Evolutionary conservation across 2,113 vertebrate genomes (phyloP), one percentile per base, ranked within the genome.

Genomic region (Brienomyrus longianalis): DNA sequence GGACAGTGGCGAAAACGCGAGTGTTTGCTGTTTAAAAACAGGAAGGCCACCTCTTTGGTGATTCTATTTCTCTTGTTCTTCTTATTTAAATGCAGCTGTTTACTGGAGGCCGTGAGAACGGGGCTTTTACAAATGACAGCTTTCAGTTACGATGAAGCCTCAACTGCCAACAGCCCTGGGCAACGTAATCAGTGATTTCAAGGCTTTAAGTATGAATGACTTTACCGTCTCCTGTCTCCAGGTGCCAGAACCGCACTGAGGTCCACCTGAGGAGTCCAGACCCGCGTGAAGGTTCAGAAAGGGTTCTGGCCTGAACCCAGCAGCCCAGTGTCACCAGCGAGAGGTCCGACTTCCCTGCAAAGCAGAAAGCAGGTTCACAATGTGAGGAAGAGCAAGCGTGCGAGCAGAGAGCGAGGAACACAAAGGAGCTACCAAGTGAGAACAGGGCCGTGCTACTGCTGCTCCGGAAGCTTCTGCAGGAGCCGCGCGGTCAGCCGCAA

Each of bases 401-500:
- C 70, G 54, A 27, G 8, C 35, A 23, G 62, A 84, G 54, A 51
- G 85, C 1, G 74, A 80, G 74, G 70, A 45, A 87, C 86, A 45
- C 91, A 90, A 31, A 70, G n/a, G 62, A 92, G 92, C 52, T 90
- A 92, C 90, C 80, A 88, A 27, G 0, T 39, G 88, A 35, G 74
- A 19, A 87, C n/a, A 90, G 56, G 88, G 90, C 83, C 89, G 92
- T 87, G 62, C 0, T 89, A 83, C 92, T 94, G 62, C 93, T 89
- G 92, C 94, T 91, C 91, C 88, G 89, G 88, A 89, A 94, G 90
- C 91, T 83, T 91, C 88, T 9, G 56, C 89, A 70, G 91, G 90
- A 94, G 91, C 88, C 91, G 92, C 92, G 92, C 47, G 94, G 94
- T 93, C 90, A 90, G 89, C 91, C 91, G 93, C 90, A 8, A 93